These are phyloP conservation scores for Scomber japonicus DNA, from an alignment of 2,113 vertebrate species.

Conservation along the genomic window DNA sequence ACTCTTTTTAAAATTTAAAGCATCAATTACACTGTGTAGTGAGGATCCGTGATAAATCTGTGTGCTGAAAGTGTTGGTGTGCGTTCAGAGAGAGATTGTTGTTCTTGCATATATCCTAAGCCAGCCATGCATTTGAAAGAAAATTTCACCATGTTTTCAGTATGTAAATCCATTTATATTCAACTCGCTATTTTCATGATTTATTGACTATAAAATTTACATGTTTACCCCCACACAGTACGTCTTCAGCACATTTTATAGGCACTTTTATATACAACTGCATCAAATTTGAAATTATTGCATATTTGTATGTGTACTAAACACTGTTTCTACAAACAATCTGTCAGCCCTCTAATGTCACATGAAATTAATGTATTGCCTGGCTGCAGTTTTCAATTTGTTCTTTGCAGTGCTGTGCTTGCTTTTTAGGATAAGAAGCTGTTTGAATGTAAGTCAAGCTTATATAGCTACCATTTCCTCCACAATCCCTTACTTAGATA, in stretches of 20 bases:
- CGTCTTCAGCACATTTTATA: conserved; percentile 49
- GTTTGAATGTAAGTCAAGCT: conserved; percentile 18
- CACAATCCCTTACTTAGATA: conserved; percentile 42
- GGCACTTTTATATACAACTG: conserved; percentile 10
- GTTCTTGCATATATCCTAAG: conserved; percentile 36
- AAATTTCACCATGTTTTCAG: conserved; percentile 48
- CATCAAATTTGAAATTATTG: conserved; percentile 49
- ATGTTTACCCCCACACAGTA: conserved; percentile 11
- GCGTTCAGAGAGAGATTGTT: conserved; percentile 26
- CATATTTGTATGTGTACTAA: conserved; percentile 10
- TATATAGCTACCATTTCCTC: conserved; percentile 5
- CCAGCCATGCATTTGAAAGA: conserved; percentile 49
- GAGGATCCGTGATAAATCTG: conserved; percentile 71
- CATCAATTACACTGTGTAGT: conserved; percentile 74
- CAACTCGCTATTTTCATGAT: conserved; percentile 57
- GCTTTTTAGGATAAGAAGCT: conserved; percentile 37
- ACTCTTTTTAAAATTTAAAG: conserved; percentile 78
- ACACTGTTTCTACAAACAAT: conserved; percentile 56
- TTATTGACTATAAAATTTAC: conserved; percentile 65
- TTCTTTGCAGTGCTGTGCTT: conserved; percentile 19
- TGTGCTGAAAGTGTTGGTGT: conserved; percentile 5
- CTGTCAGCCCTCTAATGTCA: conserved; percentile 54
- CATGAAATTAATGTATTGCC: conserved; percentile 65
- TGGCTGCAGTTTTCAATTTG: conserved; percentile 53
- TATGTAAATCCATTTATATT: conserved; percentile 65